Evolutionary conservation across 2,113 vertebrate genomes (phyloP).

Genomic region (Thalassoma bifasciatum): DNA sequence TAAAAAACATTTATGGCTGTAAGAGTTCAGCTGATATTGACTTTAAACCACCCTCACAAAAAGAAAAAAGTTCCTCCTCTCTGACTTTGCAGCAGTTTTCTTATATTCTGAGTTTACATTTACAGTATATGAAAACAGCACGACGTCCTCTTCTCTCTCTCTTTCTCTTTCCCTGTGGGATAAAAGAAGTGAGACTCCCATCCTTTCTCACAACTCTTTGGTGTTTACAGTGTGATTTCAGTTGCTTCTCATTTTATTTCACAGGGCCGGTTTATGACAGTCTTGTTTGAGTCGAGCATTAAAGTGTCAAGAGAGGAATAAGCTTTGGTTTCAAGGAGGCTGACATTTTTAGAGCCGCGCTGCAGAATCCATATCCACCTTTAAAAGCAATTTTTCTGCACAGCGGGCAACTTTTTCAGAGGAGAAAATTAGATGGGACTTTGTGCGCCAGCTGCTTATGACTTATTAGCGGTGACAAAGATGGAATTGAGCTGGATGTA

Average conservation of each 20-base stretch:
- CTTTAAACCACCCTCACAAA: background rate
- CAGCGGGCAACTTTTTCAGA: conserved; percentile 17
- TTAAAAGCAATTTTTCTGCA: conserved; percentile 21
- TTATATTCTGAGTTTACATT: background rate
- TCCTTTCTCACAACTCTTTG: conserved; percentile 11
- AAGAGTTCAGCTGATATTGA: background rate
- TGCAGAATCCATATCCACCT: conserved; percentile 24
- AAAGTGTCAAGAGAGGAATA: conserved; percentile 46
- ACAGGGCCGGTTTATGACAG: conserved; percentile 21
- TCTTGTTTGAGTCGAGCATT: conserved; percentile 25
- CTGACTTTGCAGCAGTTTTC: background rate
- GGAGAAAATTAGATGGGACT: conserved; percentile 5
- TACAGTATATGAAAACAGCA: background rate
- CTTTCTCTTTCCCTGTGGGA: background rate
- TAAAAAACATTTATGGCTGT: background rate
- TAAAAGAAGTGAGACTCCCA: background rate
- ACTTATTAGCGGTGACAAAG: conserved; percentile 13
- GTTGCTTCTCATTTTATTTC: conserved; percentile 27
- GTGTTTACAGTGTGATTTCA: conserved; percentile 44
- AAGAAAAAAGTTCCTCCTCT: background rate
- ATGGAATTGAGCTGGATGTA: background rate
- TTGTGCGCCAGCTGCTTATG: background rate
- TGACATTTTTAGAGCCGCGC: conserved; percentile 26
- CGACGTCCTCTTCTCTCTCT: background rate
- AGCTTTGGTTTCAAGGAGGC: conserved; percentile 12